Conservation (phyloP, 2,888 invertebrate species). For the Synergus japonicus region DNA sequence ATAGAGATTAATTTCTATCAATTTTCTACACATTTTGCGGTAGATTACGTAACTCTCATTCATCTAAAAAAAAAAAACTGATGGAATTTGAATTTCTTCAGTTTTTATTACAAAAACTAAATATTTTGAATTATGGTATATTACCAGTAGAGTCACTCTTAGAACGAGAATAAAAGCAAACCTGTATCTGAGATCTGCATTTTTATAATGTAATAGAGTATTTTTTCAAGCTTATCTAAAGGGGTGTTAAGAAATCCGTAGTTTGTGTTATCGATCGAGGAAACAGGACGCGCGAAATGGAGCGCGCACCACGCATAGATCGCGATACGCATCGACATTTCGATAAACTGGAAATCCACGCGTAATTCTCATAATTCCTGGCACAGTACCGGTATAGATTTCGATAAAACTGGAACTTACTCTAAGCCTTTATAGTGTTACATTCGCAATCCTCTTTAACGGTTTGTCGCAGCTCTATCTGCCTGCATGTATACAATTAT, state of each 20-base stretch:
- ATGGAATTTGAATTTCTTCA: too few relatives aligned
- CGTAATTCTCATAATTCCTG: slow-evolving; percentile 30
- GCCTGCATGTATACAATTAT: background rate
- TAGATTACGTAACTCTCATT: too few relatives aligned
- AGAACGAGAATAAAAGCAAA: background rate
- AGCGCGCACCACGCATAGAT: slow-evolving; percentile 14
- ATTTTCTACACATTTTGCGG: background rate
- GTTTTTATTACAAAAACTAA: too few relatives aligned
- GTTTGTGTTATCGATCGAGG: slow-evolving; percentile 34
- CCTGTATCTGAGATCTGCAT: background rate
- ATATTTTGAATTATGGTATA: too few relatives aligned
- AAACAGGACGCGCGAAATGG: slow-evolving; percentile 26
- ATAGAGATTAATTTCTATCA: background rate
- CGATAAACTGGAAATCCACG: slow-evolving; percentile 36
- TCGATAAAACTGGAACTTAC: slow-evolving; percentile 28
- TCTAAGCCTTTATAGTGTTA: slow-evolving; percentile 18
- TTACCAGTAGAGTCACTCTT: background rate
- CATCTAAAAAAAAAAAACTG: too few relatives aligned
- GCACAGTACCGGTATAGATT: slow-evolving; percentile 7
- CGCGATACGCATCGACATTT: slow-evolving; percentile 24
- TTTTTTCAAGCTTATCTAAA: slow-evolving; percentile 14
- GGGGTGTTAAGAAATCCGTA: slow-evolving; percentile 8
- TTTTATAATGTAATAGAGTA: background rate
- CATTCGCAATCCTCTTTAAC: slow-evolving; percentile 23
- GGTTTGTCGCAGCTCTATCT: slow-evolving; percentile 7